phyloP scores from a whole-genome alignment of 1,140 invertebrate genomes.

The Zaprionus gabonicus region DNA sequence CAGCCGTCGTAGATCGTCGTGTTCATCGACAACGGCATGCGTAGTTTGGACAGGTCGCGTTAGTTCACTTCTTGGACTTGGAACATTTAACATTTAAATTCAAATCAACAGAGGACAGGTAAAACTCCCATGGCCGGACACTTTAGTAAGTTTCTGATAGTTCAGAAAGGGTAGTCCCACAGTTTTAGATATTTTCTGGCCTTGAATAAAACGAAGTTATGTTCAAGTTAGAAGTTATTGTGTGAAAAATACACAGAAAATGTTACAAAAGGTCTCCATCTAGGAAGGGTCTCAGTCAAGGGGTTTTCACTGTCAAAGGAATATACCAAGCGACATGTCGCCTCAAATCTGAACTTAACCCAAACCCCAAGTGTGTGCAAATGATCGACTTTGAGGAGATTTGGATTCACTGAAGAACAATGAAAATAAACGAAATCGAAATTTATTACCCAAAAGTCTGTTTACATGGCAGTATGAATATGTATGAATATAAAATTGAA shows the following conservation, averaged over 20 bases:
- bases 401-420: neutral
- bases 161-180: no score
- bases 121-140: no score
- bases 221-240: no score
- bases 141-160: no score
- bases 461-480: neutral
- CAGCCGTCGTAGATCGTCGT: constrained; percentile 30
- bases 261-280: no score
- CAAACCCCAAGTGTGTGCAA: constrained; percentile 28
- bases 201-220: no score
- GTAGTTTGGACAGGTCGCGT: constrained; percentile 3
- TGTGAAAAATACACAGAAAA: no score
- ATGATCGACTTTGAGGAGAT: neutral
- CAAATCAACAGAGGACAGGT: no score
- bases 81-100: neutral
- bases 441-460: neutral
- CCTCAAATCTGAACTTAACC: constrained; percentile 39
- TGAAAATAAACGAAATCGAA: neutral
- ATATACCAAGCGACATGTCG: no score
- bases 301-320: no score
- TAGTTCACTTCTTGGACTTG: neutral
- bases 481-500: neutral
- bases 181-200: no score
- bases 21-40: constrained; percentile 1
- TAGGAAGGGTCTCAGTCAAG: no score